Percentiles rank a stretch among this genome's conserved stretches.
Evolutionary conservation across 2,888 invertebrate species (phyloP).

Genomic region (Clistopyga incitator): DNA sequence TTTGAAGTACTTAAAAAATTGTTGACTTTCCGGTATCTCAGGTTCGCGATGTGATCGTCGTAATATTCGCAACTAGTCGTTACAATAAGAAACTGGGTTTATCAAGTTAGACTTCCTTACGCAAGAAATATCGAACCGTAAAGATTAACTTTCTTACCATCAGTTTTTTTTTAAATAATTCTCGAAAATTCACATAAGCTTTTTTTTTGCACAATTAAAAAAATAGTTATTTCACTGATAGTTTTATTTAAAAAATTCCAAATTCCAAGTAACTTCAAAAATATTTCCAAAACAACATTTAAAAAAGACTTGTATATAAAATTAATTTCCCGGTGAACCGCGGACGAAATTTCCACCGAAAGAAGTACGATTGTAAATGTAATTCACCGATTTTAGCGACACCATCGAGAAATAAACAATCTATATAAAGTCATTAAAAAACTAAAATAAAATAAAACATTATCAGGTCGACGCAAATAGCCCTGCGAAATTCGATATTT

Average conservation of each 20-base stretch:
- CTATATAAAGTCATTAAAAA: too few relatives aligned
- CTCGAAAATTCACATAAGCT: too few relatives aligned
- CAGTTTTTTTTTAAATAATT: too few relatives aligned
- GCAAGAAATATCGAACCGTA: neutral
- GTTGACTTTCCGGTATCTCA: conserved; percentile 47
- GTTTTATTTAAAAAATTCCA: neutral
- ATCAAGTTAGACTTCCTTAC: neutral
- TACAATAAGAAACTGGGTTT: neutral
- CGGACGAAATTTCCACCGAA: too few relatives aligned
- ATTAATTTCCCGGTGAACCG: too few relatives aligned
- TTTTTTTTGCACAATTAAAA: too few relatives aligned
- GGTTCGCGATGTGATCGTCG: conserved; percentile 27
- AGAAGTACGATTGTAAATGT: too few relatives aligned
- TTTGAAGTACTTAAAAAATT: conserved; percentile 32
- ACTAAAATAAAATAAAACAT: neutral
- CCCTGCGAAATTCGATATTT: conserved; percentile 22
- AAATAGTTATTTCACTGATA: neutral
- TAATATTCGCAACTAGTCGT: neutral
- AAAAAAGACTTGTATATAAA: too few relatives aligned
- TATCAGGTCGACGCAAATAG: neutral
- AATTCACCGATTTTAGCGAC: too few relatives aligned
- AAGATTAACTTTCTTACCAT: too few relatives aligned
- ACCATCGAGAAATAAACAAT: too few relatives aligned
- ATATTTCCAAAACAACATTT: neutral
- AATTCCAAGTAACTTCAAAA: neutral